Conservation (phyloP, 2,888 invertebrate genomes). For the Drosophila tanythrix region DNA sequence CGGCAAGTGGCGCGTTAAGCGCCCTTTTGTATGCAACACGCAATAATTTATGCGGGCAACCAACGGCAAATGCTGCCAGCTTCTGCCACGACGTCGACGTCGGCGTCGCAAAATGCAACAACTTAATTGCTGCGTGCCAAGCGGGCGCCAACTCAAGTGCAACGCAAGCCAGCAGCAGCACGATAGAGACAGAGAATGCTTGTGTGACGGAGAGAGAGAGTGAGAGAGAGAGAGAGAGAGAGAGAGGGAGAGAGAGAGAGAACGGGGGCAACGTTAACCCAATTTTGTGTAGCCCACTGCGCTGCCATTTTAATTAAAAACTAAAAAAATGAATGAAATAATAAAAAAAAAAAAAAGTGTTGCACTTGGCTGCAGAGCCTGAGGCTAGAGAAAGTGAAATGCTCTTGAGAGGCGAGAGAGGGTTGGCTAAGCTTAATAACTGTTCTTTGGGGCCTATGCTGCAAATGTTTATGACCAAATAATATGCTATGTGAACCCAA, state of each 20-base stretch:
- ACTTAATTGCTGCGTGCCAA: conserved; percentile 71
- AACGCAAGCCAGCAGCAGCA: conserved; percentile 5
- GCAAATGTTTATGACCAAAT: conserved; percentile 66
- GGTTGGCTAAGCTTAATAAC: conserved; percentile 55
- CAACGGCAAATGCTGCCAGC: conserved; percentile 39
- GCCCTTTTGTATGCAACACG: conserved; percentile 72
- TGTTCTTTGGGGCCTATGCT: conserved; percentile 52
- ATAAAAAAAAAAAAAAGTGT: conserved; percentile 47
- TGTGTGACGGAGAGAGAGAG: not conserved
- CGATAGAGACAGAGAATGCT: not conserved
- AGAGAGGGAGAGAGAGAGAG: not conserved
- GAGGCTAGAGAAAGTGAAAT: conserved; percentile 44
- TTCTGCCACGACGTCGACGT: conserved; percentile 12
- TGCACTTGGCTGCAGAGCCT: conserved; percentile 45
- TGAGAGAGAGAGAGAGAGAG: not conserved
- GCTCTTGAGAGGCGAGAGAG: not conserved
- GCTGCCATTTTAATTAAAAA: conserved; percentile 69
- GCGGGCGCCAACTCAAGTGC: conserved; percentile 52
- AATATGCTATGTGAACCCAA: conserved; percentile 52
- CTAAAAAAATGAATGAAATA: conserved; percentile 37
- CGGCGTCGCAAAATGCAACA: conserved; percentile 62
- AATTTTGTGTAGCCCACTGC: conserved; percentile 49
- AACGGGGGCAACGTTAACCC: conserved; percentile 57
- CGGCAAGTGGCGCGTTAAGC: conserved; percentile 66
- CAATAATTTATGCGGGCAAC: conserved; percentile 73